phyloP scores from a whole-genome alignment of 2,888 invertebrate species.

The Catocala sponsa region DNA sequence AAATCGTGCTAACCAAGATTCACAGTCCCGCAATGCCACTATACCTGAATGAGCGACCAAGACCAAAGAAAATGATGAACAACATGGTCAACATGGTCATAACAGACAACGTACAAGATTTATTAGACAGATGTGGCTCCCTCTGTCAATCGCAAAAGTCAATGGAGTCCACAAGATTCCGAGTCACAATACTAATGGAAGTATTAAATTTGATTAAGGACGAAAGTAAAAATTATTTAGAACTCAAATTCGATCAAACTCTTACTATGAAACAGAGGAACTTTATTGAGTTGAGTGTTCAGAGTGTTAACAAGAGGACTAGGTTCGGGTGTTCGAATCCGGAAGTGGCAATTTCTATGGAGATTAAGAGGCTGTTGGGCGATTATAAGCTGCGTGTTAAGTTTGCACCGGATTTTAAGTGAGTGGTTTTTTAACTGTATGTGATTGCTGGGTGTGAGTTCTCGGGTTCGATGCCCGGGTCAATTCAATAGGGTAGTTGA shows the following conservation, averaged over 20 bases:
- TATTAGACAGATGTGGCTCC: not conserved
- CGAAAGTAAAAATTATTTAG: rapidly evolving
- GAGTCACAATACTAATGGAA: not conserved
- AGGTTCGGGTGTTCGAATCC: not conserved
- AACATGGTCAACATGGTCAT: no score
- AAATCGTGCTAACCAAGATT: not conserved
- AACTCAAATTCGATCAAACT: not conserved
- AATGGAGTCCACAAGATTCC: not conserved
- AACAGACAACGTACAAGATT: not conserved
- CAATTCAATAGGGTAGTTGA: no score
- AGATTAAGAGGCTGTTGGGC: not conserved
- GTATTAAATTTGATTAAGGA: constrained; percentile 1
- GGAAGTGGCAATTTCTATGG: not conserved
- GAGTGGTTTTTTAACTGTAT: not conserved
- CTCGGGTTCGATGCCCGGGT: no score
- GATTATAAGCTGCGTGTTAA: not conserved
- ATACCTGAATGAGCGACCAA: no score
- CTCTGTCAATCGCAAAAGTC: not conserved
- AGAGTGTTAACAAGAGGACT: not conserved
- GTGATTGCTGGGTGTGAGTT: not conserved
- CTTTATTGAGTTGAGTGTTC: not conserved
- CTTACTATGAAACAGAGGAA: not conserved
- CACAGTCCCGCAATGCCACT: no score
- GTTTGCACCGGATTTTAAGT: not conserved
- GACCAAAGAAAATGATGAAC: no score